A percentile compares a stretch with the other conserved stretches of the same genome.
Evolutionary conservation across 2,888 invertebrate species (phyloP).

Genomic region (Alentia gelatinosa): DNA sequence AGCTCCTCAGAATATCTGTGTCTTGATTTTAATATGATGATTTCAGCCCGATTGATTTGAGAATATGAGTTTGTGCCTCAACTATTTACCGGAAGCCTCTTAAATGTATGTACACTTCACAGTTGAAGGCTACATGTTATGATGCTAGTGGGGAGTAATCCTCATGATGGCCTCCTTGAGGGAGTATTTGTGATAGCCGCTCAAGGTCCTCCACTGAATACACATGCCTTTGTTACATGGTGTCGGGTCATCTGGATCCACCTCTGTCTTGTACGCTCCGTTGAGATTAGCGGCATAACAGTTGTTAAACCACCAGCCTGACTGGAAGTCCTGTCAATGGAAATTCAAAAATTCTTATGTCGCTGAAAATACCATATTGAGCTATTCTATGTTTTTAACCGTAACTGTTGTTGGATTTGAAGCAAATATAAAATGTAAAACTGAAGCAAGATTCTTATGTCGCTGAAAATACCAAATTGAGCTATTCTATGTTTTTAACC

Average conservation of each 20-base stretch:
- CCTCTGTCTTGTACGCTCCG: background rate
- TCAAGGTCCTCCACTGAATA: slow-evolving; percentile 35
- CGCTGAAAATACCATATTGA: too few relatives aligned
- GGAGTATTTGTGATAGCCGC: slow-evolving; percentile 2
- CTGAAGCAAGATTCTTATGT: too few relatives aligned
- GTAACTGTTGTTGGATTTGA: background rate
- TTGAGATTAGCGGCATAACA: slow-evolving; percentile 13
- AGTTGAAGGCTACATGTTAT: too few relatives aligned
- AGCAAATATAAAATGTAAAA: background rate
- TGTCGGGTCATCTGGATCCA: background rate
- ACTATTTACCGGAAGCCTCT: too few relatives aligned
- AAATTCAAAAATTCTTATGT: too few relatives aligned
- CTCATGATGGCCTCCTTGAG: slow-evolving; percentile 30
- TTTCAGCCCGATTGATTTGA: too few relatives aligned
- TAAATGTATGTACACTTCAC: too few relatives aligned
- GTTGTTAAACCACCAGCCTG: slow-evolving; percentile 40
- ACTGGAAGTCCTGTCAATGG: slow-evolving; percentile 21
- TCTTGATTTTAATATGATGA: too few relatives aligned
- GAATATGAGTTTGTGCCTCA: background rate
- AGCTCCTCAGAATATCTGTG: too few relatives aligned
- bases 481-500: too few relatives aligned
- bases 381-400: background rate
- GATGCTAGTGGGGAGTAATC: background rate
- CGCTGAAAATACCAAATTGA: too few relatives aligned
- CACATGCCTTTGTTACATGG: background rate